Conservation (phyloP, 1,140 invertebrate genomes). For the Anastatus disparis region DNA sequence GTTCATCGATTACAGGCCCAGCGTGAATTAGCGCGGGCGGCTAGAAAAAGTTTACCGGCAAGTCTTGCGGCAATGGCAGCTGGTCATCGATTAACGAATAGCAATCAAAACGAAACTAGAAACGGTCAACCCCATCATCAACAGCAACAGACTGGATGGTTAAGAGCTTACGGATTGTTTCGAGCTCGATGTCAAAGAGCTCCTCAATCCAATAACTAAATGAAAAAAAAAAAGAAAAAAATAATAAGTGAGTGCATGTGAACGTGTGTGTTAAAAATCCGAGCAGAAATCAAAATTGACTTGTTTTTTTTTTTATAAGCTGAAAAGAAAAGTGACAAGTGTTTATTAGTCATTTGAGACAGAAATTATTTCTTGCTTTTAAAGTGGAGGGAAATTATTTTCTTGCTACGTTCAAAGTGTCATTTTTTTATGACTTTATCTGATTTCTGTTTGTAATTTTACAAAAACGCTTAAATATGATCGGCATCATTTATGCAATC, state of each 20-base stretch:
- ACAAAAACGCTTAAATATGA: too few relatives aligned
- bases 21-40: slow-evolving; percentile 70
- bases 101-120: slow-evolving; percentile 45
- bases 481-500: too few relatives aligned
- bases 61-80: slow-evolving; percentile 76
- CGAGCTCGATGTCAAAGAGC: slow-evolving; percentile 48
- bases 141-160: slow-evolving; percentile 42
- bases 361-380: too few relatives aligned
- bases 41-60: slow-evolving; percentile 65
- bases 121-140: slow-evolving; percentile 44
- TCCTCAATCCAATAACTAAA: too few relatives aligned
- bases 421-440: too few relatives aligned
- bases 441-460: too few relatives aligned
- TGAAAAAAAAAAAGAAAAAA: too few relatives aligned
- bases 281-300: slow-evolving; percentile 1
- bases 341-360: too few relatives aligned
- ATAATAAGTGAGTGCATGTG: neutral
- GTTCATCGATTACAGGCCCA: slow-evolving; percentile 80
- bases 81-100: slow-evolving; percentile 68
- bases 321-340: too few relatives aligned
- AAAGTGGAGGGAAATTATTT: too few relatives aligned
- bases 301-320: too few relatives aligned
- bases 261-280: neutral
- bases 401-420: too few relatives aligned
- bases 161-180: slow-evolving; percentile 43